A percentile compares a stretch with the other conserved stretches of the same genome.
Evolutionary conservation across 2,888 invertebrate genomes (phyloP).

Genomic region (Steromphala cineraria): DNA sequence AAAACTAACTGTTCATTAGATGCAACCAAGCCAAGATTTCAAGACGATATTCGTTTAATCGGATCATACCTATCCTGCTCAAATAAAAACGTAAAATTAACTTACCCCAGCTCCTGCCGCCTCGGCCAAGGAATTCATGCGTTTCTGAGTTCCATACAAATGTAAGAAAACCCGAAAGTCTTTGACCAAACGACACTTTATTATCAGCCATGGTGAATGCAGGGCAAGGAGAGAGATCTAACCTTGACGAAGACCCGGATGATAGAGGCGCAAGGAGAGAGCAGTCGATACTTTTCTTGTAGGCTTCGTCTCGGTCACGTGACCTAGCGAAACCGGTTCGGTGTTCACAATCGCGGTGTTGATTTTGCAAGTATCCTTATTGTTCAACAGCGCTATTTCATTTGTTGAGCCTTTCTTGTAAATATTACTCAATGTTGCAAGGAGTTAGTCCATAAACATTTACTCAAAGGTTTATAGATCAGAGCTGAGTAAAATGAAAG

Average conservation of each 20-base stretch:
- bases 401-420: too few species aligned
- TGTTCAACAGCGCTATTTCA: too few species aligned
- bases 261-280: constrained; percentile 1
- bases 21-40: too few species aligned
- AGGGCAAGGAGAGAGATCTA: constrained; percentile 12
- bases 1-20: too few species aligned
- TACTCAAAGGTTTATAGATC: too few species aligned
- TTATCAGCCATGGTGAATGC: not conserved
- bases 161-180: constrained; percentile 51
- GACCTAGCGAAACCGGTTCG: not conserved
- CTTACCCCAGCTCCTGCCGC: constrained; percentile 88
- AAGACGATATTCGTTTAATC: too few species aligned
- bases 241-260: constrained; percentile 23
- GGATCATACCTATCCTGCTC: too few species aligned
- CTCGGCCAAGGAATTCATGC: constrained; percentile 92
- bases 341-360: too few species aligned
- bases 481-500: too few species aligned
- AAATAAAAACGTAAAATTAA: not conserved
- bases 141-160: constrained; percentile 96
- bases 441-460: too few species aligned
- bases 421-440: too few species aligned
- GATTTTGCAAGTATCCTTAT: too few species aligned
- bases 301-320: not conserved
- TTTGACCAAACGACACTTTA: constrained; percentile 45
- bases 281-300: constrained; percentile 13